These are phyloP conservation scores for Oncopodura yosiiana DNA, from an alignment of 1,140 invertebrate genomes.

Conservation along the genomic window DNA sequence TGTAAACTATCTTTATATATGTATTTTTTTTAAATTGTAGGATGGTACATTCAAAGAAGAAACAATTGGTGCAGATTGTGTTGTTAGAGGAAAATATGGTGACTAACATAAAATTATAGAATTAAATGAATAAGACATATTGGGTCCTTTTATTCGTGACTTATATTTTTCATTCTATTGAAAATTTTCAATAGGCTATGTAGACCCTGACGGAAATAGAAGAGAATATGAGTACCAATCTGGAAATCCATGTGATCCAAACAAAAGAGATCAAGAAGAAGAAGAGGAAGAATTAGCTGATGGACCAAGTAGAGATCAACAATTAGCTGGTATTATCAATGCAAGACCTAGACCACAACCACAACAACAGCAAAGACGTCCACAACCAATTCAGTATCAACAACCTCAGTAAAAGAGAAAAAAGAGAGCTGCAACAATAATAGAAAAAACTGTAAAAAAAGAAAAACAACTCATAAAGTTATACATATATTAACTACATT, in stretches of 20 bases:
- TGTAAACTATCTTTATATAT: neutral
- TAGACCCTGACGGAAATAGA: slow-evolving; percentile 62
- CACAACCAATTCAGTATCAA: no score
- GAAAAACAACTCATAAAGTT: no score
- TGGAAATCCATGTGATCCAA: slow-evolving; percentile 35
- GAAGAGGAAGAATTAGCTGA: slow-evolving; percentile 26
- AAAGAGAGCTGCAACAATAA: no score
- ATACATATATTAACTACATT: no score
- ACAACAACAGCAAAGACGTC: slow-evolving; percentile 1
- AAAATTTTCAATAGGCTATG: no score
- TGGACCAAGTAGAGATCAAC: slow-evolving; percentile 14
- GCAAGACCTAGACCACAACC: slow-evolving; percentile 22
- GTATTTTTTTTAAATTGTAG: slow-evolving; percentile 39
- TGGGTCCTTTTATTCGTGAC: no score
- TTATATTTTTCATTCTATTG: no score
- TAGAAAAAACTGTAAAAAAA: no score
- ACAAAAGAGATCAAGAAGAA: slow-evolving; percentile 29
- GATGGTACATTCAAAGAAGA: slow-evolving; percentile 70
- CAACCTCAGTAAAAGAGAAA: no score
- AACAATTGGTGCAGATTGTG: slow-evolving; percentile 58
- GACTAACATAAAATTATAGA: neutral
- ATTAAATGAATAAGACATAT: no score
- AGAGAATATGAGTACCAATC: slow-evolving; percentile 34
- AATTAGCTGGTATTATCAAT: slow-evolving; percentile 17
- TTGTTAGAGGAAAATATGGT: slow-evolving; percentile 71